Percentiles rank a stretch among this genome's conserved stretches.
Evolutionary conservation across 2,888 invertebrate genomes (phyloP).

Genomic region (Vanessa cardui): DNA sequence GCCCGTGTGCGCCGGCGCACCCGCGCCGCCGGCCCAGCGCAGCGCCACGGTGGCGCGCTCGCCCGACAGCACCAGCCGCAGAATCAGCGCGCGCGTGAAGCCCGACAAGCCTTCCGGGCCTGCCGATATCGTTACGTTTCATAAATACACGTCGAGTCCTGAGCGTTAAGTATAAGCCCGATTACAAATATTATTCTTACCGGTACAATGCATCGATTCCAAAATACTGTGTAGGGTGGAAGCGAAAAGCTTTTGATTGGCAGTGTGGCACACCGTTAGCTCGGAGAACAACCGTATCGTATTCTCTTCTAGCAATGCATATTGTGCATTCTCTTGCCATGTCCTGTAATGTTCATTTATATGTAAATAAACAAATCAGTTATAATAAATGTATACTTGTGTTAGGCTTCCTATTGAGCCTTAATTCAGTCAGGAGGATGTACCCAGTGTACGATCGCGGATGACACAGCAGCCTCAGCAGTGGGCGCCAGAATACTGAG

Average conservation of each 20-base stretch:
- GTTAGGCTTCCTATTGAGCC: constrained; percentile 9
- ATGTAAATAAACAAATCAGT: neutral
- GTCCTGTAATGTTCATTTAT: constrained; percentile 51
- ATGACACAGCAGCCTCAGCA: constrained; percentile 89
- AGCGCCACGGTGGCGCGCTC: constrained; percentile 92
- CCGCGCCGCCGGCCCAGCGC: constrained; percentile 61
- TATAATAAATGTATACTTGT: constrained; percentile 2
- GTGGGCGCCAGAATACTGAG: constrained; percentile 92
- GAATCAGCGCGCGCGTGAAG: constrained; percentile 92
- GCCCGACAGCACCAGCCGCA: constrained; percentile 93
- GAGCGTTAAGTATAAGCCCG: neutral
- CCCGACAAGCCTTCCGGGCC: constrained; percentile 88
- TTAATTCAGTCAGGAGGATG: neutral
- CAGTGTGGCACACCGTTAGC: constrained; percentile 92
- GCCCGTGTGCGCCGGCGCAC: constrained; percentile 71
- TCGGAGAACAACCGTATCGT: constrained; percentile 92
- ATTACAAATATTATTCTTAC: constrained; percentile 43
- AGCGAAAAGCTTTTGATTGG: constrained; percentile 92
- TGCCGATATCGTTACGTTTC: constrained; percentile 30
- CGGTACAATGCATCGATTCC: constrained; percentile 77
- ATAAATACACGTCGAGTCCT: too few relatives aligned
- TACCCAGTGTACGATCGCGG: constrained; percentile 74
- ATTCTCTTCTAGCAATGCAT: constrained; percentile 87
- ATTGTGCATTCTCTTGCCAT: constrained; percentile 74
- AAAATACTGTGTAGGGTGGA: constrained; percentile 90